Evolutionary conservation across 2,113 vertebrate species (phyloP).

Genomic region (Procavia capensis): DNA sequence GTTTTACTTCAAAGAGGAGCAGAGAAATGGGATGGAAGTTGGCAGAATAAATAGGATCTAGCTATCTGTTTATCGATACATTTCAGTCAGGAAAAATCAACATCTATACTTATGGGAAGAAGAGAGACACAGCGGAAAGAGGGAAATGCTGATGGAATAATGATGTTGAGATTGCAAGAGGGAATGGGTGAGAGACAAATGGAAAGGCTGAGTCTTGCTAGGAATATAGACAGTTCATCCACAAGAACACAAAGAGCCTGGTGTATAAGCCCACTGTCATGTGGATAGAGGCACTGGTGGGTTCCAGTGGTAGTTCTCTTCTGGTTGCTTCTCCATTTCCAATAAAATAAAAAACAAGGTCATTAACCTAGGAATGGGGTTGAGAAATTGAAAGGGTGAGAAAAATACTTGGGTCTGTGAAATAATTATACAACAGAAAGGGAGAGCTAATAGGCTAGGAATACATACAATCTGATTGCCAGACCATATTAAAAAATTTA

Average conservation of each 20-base stretch:
- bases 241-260: neutral
- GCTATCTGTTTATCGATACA: too few species aligned
- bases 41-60: neutral
- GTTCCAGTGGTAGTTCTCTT: neutral
- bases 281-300: neutral
- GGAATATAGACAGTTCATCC: neutral
- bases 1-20: neutral
- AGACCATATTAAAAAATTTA: neutral
- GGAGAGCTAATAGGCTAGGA: neutral
- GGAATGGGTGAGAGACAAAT: neutral
- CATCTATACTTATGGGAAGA: neutral
- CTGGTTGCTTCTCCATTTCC: neutral
- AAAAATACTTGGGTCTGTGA: neutral
- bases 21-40: neutral
- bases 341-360: neutral
- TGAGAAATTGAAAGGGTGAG: neutral
- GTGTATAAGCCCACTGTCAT: neutral
- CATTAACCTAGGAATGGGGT: neutral
- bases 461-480: neutral
- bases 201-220: neutral
- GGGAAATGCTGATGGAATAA: neutral
- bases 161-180: neutral
- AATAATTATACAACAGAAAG: neutral
- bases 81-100: neutral
- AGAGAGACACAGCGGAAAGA: neutral